A percentile compares a stretch with the other conserved stretches of the same genome.
Conservation (phyloP, 2,113 vertebrate species). For the Bolborhynchus lineola region DNA sequence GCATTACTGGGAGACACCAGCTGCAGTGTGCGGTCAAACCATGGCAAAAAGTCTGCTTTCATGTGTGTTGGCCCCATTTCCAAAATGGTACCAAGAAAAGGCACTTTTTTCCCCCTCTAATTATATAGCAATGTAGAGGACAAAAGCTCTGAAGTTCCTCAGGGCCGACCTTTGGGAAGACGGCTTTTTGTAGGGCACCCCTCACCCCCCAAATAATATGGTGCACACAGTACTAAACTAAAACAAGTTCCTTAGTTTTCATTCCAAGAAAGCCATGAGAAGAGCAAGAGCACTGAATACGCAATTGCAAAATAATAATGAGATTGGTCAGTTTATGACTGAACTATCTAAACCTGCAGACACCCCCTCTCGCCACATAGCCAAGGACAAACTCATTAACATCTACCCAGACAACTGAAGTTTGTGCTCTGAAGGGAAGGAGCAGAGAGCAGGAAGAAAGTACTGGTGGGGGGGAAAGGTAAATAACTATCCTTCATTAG, state of each 20-base stretch:
- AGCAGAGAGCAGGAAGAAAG: not conserved
- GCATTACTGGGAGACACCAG: not conserved
- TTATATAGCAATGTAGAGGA: not conserved
- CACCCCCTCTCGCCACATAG: not conserved
- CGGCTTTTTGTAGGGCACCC: not conserved
- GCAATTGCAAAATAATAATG: not conserved
- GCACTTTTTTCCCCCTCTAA: not conserved
- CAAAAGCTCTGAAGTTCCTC: not conserved
- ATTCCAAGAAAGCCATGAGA: not conserved
- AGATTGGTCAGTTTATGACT: not conserved
- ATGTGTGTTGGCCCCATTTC: not conserved
- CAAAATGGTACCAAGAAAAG: not conserved
- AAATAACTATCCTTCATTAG: not conserved
- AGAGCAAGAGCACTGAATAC: not conserved
- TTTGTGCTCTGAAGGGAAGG: not conserved
- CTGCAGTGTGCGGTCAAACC: not conserved
- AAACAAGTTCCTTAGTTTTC: not conserved
- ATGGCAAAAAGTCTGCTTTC: not conserved
- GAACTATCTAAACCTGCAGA: not conserved
- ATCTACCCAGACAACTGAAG: not conserved
- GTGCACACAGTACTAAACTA: not conserved
- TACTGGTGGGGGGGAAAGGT: not conserved
- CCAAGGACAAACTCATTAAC: not conserved
- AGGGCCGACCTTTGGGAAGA: not conserved
- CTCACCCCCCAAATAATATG: not conserved